Conservation (phyloP, 1,140 invertebrate species). For the Panulirus ornatus region DNA sequence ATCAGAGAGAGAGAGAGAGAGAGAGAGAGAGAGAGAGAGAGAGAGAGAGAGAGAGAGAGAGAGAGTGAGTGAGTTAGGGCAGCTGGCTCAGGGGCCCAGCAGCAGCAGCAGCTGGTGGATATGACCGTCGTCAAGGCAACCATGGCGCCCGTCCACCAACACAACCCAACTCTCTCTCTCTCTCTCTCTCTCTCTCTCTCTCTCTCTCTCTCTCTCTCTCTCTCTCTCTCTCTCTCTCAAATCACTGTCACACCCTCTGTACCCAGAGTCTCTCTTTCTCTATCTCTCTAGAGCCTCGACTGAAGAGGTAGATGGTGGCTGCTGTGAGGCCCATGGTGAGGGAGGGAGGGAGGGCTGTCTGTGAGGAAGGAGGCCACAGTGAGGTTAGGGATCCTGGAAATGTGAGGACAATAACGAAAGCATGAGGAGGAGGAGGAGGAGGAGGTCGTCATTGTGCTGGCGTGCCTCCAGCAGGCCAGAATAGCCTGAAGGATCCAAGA, state of each 20-base stretch:
- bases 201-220: conserved; percentile 17
- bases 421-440: background rate
- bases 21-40: background rate
- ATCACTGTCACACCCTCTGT: background rate
- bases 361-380: background rate
- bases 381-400: background rate
- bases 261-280: background rate
- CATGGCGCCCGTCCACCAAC: background rate
- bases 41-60: background rate
- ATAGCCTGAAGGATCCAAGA: background rate
- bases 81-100: background rate
- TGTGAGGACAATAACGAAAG: background rate
- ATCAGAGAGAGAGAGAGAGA: conserved; percentile 13
- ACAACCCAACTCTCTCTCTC: background rate
- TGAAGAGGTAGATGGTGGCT: background rate
- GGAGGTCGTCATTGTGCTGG: background rate
- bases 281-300: background rate
- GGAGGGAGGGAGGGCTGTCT: background rate
- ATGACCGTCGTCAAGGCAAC: background rate
- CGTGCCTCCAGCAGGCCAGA: background rate
- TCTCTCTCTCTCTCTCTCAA: conserved; percentile 17
- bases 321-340: too few species aligned
- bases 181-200: conserved; percentile 17
- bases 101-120: too few species aligned
- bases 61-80: background rate